Conservation (phyloP, 2,888 invertebrate species). For the Frankliniella intonsa region DNA sequence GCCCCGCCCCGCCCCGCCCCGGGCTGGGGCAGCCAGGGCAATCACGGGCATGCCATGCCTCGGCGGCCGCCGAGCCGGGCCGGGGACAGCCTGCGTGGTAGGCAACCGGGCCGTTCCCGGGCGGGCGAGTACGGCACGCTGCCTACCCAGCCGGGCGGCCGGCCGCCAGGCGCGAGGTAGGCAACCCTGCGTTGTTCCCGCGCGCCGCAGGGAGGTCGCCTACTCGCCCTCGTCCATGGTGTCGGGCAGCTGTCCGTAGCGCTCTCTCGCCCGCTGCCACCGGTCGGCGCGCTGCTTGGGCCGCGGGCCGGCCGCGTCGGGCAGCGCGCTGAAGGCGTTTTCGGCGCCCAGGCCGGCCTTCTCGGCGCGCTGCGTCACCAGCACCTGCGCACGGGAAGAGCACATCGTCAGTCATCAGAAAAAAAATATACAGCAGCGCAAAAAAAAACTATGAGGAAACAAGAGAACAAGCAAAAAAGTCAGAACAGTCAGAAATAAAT, state of each 20-base stretch:
- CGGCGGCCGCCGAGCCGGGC: not conserved
- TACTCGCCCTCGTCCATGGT: not conserved
- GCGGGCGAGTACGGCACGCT: not conserved
- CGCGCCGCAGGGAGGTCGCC: not conserved
- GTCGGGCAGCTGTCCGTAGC: constrained; percentile 45
- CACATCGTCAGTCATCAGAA: not conserved
- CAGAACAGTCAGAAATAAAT: not conserved
- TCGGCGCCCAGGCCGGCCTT: constrained; percentile 59
- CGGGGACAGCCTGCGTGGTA: not conserved
- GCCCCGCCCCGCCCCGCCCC: too few species aligned
- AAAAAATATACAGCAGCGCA: not conserved
- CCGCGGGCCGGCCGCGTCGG: constrained; percentile 40
- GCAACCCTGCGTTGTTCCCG: too few species aligned
- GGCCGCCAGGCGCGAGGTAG: too few species aligned
- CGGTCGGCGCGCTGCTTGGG: constrained; percentile 45
- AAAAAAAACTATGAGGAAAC: not conserved
- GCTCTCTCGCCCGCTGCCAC: constrained; percentile 48
- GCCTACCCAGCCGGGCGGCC: not conserved
- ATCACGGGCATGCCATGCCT: not conserved
- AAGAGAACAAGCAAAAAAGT: not conserved
- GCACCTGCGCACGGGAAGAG: constrained; percentile 34
- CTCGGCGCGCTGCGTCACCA: constrained; percentile 43
- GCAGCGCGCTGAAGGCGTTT: constrained; percentile 43
- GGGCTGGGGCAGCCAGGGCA: not conserved
- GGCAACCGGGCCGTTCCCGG: not conserved